These are phyloP conservation scores for Lethenteron camtschaticum DNA, from an alignment of 2,113 vertebrate species.

Conservation along the genomic window DNA sequence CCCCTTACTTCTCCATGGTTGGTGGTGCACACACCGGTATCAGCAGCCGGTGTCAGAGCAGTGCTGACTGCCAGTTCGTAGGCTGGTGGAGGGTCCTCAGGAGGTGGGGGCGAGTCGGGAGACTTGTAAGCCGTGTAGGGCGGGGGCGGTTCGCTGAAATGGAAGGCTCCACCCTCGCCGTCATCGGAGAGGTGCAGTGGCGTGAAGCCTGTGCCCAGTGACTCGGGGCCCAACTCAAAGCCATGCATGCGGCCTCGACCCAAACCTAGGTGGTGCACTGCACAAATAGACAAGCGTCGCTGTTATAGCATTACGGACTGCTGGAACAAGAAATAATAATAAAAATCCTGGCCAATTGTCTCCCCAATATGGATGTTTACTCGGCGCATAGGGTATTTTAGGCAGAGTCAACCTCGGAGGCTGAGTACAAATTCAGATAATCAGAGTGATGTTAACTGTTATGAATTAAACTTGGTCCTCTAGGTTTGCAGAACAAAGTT, in stretches of 20 bases:
- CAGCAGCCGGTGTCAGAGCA: not conserved
- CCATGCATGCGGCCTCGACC: constrained; percentile 63
- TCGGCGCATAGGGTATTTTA: no score
- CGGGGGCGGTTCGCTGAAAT: constrained; percentile 84
- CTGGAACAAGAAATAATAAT: not conserved
- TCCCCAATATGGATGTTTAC: no score
- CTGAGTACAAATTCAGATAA: no score
- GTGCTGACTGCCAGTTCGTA: constrained; percentile 73
- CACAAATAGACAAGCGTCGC: not conserved
- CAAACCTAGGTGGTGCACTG: constrained; percentile 95
- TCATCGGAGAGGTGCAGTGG: constrained; percentile 88
- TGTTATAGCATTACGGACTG: not conserved
- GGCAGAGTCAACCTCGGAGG: no score
- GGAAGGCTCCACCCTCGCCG: constrained; percentile 79
- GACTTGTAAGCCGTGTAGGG: constrained; percentile 93
- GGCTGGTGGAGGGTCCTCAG: constrained; percentile 76
- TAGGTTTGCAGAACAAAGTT: no score
- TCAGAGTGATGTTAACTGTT: no score
- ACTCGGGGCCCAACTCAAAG: constrained; percentile 76
- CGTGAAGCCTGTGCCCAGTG: constrained; percentile 77
- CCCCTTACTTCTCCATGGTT: no score
- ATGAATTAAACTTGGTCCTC: no score
- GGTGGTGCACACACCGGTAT: not conserved
- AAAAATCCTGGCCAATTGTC: not conserved
- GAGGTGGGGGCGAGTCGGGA: constrained; percentile 58